Evolutionary conservation across 2,113 vertebrate species (phyloP).

Genomic region (Alces alces): DNA sequence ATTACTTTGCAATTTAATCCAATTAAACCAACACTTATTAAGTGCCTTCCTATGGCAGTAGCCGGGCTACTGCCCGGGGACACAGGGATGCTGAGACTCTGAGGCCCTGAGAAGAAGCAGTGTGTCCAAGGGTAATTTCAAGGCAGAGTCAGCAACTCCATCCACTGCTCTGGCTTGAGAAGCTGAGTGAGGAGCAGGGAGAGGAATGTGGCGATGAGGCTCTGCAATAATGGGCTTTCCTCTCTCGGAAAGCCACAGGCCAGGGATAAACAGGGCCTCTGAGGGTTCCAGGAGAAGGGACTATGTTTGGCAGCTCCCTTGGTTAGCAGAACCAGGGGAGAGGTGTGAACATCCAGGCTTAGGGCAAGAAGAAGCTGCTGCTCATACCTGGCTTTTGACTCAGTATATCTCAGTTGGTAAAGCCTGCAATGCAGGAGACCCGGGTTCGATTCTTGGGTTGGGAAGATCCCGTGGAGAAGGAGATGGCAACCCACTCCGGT

Average conservation of each 20-base stretch:
- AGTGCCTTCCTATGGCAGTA: not conserved
- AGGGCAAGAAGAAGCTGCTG: not conserved
- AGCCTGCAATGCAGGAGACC: not conserved
- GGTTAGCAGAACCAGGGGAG: not conserved
- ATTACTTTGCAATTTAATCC: constrained; percentile 38
- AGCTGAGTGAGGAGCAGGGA: not conserved
- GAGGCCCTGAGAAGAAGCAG: not conserved
- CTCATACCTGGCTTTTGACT: not conserved
- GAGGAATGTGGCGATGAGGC: accelerated
- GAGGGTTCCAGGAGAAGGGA: not conserved
- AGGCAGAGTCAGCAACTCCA: not conserved
- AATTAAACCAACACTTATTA: not conserved
- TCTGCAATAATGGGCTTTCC: not conserved
- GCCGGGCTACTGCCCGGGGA: not conserved
- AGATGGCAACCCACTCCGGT: not conserved
- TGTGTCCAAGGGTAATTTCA: not conserved
- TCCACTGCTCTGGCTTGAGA: not conserved
- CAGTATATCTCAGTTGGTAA: not conserved
- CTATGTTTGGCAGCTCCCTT: not conserved
- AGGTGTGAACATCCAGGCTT: not conserved
- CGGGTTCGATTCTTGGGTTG: not conserved
- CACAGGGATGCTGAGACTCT: not conserved
- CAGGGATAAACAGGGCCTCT: not conserved
- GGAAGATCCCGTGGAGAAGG: not conserved
- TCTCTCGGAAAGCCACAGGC: not conserved